phyloP scores from a whole-genome alignment of 1,140 invertebrate species.

The Heliconius congener region DNA sequence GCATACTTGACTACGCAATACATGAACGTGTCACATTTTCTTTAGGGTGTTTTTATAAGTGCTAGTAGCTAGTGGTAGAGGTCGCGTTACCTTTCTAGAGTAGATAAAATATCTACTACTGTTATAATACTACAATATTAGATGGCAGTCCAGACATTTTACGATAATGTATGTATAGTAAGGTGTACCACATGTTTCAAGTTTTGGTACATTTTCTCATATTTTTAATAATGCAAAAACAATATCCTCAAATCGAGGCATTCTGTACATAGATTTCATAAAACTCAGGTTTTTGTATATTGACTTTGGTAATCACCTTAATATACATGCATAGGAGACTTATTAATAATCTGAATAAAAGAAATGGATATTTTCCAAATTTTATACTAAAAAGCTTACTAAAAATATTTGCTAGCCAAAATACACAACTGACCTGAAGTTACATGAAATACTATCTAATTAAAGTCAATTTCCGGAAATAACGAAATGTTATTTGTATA shows the following conservation, averaged over 20 bases:
- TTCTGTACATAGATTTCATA: background rate
- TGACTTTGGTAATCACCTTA: background rate
- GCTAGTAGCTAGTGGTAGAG: conserved; percentile 43
- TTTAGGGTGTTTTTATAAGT: background rate
- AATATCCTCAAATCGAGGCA: background rate
- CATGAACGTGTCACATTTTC: conserved; percentile 24
- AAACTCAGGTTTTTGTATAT: background rate
- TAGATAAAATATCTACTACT: conserved; percentile 39
- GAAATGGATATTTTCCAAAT: background rate
- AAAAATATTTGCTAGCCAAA: background rate
- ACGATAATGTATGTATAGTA: conserved; percentile 11
- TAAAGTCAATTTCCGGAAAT: conserved; percentile 25
- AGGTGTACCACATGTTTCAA: conserved; percentile 7
- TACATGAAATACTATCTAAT: background rate
- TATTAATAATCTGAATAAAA: background rate
- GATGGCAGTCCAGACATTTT: background rate
- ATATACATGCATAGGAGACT: background rate
- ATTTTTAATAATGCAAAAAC: background rate
- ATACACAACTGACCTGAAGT: background rate
- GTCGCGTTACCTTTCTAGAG: conserved; percentile 35
- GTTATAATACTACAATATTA: conserved; percentile 31
- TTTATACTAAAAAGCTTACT: background rate
- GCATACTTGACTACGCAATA: background rate
- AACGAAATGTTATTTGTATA: background rate
- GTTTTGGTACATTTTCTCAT: background rate